Base-by-base conservation (phyloP, 2,113 vertebrate genomes). In the Cyphomyrus discorhynchus region DNA sequence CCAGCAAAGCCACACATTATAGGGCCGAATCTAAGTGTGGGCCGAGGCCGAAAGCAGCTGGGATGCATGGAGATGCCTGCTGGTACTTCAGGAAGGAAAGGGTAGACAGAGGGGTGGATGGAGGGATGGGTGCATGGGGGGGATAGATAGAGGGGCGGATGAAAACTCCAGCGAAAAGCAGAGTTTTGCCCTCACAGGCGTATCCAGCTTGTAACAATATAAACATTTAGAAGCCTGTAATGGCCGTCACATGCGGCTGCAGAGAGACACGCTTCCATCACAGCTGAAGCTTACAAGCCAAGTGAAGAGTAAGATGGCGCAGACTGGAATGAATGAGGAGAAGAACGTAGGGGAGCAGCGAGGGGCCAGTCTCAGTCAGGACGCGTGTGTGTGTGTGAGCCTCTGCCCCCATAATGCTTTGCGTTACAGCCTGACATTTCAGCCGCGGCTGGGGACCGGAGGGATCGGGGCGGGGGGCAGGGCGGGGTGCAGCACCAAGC, bases 201-300 rank as follows among this genome's bases (percentile, higher is more conserved):
- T 58, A 42, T 88, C 88, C 50, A 90, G 88, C 35, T 84, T 80
- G 88, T 21, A 88, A 77, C 86, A 92, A 70, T 92, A 90, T 92
- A 95, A 94, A 93, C 88, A 93, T 91, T 6, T 84, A 88, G 90
- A 92, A 93, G 91, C 89, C 93, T 50, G 70, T 93, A 94, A 93
- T 93, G 90, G 91, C 93, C 92, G 94, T 94, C 92, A 94, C 92
- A 92, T 93, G 93, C 90, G 92, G 93, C 90, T 82, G 91, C 92
- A 92, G 91, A 39, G 89, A 35, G 11, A 42, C 27, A 35, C 17
- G 15, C 52, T 89, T 56, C 52, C 53, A 87, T 46, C 80, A 89
- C 46, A 85, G 77, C 82, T 84, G 24, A 45, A 47, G 24, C 42
- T 83, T 10, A 84, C 19, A 46, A 47, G 42, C 77, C 31, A 82